Evolutionary conservation across 2,113 vertebrate species (phyloP), one percentile per base, ranked within the genome.

Genomic region (Hypocryptadius cinnamomeus): DNA sequence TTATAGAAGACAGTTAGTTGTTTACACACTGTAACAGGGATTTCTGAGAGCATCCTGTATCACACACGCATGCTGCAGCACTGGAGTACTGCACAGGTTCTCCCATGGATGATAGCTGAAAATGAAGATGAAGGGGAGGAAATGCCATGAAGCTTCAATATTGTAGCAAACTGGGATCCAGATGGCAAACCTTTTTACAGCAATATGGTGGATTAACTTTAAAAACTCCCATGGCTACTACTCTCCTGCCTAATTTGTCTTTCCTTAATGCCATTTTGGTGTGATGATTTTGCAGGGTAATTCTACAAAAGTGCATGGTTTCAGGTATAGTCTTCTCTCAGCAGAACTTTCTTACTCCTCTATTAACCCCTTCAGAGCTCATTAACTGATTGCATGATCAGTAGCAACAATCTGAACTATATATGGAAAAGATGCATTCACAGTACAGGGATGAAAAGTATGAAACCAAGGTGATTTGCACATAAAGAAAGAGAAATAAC

Each of bases 101-200:
- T 86, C 33, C 37, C 39, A 20, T 56, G 93, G 94, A 48, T 84
- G 95, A 79, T 24, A 63, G 82, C 87, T 97, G 79, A 92, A 94
- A 95, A 94, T 78, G 68, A 96, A 94, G 94, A 92, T 30, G 56
- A 95, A 95, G 57, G 74, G 35, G 86, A 96, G 87, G 73, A 93
- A 96, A 93, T 87, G 45, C 61, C 79, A 79, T 27, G 69, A 78
- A 90, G 79, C 59, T 87, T 95, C 94, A 94, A 71, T 89, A 88
- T 61, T 94, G 91, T 90, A 78, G 61, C 85, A 89, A 93, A 93
- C 80, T 79, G 94, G 37, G 44, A 93, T 96, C 95, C 97, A 98
- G 97, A 97, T 97, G 97, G 95, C 80, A 93, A 92, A 44, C 50
- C 80, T 95, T 97, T 97, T 96, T 95, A 95, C 87, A 97, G 93